Evolutionary conservation across 2,888 invertebrate species (phyloP).

Genomic region (Cistogaster globosa): DNA sequence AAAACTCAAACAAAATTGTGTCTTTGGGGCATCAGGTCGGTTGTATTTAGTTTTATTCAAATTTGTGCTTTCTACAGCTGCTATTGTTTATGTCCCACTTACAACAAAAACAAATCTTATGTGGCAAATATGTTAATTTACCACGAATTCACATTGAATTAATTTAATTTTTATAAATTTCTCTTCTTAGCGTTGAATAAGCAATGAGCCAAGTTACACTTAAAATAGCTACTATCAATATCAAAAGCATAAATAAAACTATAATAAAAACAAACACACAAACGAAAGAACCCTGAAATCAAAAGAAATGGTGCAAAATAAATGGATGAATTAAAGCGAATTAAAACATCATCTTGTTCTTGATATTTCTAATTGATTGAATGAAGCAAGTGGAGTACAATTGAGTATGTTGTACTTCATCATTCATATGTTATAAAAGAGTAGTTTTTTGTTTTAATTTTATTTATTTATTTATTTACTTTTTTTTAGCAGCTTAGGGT

Average conservation of each 20-base stretch:
- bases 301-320: constrained; percentile 54
- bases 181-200: constrained; percentile 55
- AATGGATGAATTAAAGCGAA: constrained; percentile 35
- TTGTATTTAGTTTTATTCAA: constrained; percentile 43
- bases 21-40: constrained; percentile 68
- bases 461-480: not conserved
- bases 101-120: constrained; percentile 39
- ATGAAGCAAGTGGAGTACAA: not conserved
- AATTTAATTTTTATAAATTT: constrained; percentile 55
- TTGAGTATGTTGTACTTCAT: constrained; percentile 11
- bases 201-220: constrained; percentile 51
- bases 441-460: too few relatives aligned
- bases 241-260: not conserved
- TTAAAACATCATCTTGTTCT: constrained; percentile 29
- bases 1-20: constrained; percentile 50
- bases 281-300: constrained; percentile 58
- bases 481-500: not conserved
- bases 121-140: constrained; percentile 68
- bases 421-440: too few relatives aligned
- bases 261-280: not conserved
- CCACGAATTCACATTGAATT: constrained; percentile 69
- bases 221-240: constrained; percentile 10
- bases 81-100: constrained; percentile 19
- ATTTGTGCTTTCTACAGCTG: constrained; percentile 9
- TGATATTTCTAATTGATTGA: constrained; percentile 34